A percentile compares a stretch with the other conserved stretches of the same genome.
Conservation (phyloP, 1,140 invertebrate species). For the Drosophila teissieri region DNA sequence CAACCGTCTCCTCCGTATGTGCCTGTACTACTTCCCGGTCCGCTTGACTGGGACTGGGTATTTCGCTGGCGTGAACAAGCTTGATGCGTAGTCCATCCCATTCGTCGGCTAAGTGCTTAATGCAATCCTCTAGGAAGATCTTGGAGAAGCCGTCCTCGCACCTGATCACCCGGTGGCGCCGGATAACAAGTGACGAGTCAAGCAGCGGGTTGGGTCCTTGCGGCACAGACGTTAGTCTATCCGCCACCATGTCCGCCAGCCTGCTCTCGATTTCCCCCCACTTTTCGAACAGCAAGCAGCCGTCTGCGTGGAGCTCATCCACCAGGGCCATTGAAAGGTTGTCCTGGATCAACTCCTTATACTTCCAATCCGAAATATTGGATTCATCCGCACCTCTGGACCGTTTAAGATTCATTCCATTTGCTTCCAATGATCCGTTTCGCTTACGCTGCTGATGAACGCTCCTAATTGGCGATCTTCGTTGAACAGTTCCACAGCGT, state of each 20-base stretch:
- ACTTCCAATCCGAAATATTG: neutral
- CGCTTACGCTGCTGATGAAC: neutral
- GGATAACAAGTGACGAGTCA: neutral
- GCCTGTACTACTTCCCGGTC: neutral
- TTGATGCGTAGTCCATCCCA: neutral
- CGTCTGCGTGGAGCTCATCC: neutral
- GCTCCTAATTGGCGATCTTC: neutral
- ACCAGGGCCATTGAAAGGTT: neutral
- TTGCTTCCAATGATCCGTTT: neutral
- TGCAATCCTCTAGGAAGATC: neutral
- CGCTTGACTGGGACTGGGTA: neutral
- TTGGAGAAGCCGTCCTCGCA: neutral
- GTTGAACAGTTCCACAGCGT: neutral
- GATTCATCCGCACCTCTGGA: neutral
- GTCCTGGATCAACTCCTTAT: neutral
- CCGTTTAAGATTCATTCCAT: neutral
- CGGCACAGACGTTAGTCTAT: neutral
- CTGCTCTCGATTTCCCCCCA: neutral
- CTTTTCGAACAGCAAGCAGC: neutral
- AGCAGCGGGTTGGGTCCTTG: neutral
- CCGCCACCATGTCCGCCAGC: neutral
- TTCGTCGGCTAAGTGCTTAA: neutral
- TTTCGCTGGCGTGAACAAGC: neutral
- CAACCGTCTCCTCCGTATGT: too few relatives aligned
- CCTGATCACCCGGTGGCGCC: neutral